Conservation (phyloP, 2,888 invertebrate genomes). For the Lithophane semibrunnea region DNA sequence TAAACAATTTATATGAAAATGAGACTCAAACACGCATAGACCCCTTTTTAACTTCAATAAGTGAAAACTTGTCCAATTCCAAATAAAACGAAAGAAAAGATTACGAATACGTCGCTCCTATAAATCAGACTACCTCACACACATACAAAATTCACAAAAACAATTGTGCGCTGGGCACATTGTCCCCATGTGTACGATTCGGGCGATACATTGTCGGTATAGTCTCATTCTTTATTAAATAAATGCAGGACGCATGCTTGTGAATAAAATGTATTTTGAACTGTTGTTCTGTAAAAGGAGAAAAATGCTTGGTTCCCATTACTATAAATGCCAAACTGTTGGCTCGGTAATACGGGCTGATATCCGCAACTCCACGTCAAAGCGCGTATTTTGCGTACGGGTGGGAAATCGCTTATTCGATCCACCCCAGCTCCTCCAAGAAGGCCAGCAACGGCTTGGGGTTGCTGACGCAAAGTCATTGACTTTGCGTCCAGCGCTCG, state of each 20-base stretch:
- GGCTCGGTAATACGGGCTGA: no score
- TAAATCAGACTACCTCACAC: conserved; percentile 43
- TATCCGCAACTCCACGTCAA: no score
- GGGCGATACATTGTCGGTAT: conserved; percentile 35
- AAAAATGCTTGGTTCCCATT: not conserved
- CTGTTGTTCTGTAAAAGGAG: not conserved
- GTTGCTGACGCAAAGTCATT: no score
- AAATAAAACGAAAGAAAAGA: conserved; percentile 17
- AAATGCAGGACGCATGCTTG: conserved; percentile 53
- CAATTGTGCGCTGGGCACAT: conserved; percentile 50
- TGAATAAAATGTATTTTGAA: conserved; percentile 27
- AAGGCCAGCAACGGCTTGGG: no score
- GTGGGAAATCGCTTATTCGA: no score
- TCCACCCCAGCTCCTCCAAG: no score
- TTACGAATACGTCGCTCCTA: conserved; percentile 25
- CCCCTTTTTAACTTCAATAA: not conserved
- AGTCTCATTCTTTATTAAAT: conserved; percentile 66
- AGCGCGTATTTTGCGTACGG: no score
- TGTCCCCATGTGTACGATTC: conserved; percentile 62
- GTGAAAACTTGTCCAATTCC: not conserved
- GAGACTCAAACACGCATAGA: not conserved
- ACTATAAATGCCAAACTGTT: not conserved
- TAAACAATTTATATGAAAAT: not conserved
- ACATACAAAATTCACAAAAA: conserved; percentile 57
- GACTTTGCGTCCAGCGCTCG: no score